Conservation (phyloP, 2,888 invertebrate species). For the Lapara coniferarum region DNA sequence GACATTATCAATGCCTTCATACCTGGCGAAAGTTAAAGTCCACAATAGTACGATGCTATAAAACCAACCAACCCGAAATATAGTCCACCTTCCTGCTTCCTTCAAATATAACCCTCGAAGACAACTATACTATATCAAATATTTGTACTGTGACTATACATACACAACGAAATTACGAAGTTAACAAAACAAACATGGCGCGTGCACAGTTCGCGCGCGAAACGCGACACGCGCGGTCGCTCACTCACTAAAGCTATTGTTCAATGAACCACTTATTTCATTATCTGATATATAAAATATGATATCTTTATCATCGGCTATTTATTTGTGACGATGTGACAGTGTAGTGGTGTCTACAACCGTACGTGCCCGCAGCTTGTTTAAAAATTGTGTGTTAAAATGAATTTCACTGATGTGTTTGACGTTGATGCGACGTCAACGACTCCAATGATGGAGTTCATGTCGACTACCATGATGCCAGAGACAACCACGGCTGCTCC, state of each 20-base stretch:
- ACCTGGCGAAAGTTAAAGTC: background rate
- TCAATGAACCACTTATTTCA: constrained; percentile 36
- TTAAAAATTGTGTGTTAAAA: constrained; percentile 43
- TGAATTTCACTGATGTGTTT: constrained; percentile 50
- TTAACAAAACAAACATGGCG: constrained; percentile 40
- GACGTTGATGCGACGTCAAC: constrained; percentile 35
- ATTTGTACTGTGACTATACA: no score
- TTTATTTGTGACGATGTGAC: constrained; percentile 47
- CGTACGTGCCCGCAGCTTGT: constrained; percentile 36
- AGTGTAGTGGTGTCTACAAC: constrained; percentile 45
- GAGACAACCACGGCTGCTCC: constrained; percentile 49
- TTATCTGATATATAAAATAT: constrained; percentile 61
- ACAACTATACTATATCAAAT: background rate
- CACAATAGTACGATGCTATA: background rate
- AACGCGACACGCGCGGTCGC: constrained; percentile 56
- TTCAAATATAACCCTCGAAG: background rate
- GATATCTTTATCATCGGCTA: constrained; percentile 58
- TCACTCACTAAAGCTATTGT: constrained; percentile 39
- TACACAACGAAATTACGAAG: constrained; percentile 30
- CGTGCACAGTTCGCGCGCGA: constrained; percentile 47
- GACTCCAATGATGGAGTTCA: constrained; percentile 30
- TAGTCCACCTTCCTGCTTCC: background rate
- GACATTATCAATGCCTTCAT: background rate
- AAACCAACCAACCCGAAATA: background rate
- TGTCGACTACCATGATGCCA: constrained; percentile 42